phyloP scores from a whole-genome alignment of 2,888 invertebrate species.

The Cecidostiba fungosa region DNA sequence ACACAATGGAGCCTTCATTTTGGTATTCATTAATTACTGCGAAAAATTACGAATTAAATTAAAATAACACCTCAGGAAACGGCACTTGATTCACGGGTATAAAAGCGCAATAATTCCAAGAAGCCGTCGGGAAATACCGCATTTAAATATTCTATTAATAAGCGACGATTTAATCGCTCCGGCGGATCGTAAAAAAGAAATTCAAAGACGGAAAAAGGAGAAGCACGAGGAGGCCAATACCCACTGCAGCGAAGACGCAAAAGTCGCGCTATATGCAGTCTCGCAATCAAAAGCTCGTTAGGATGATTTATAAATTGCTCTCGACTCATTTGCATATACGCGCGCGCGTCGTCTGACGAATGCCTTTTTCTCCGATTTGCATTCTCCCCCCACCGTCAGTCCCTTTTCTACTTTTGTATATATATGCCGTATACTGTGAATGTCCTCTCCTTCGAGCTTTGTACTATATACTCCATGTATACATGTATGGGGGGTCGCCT shows the following conservation, averaged over 20 bases:
- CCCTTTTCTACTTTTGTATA: not conserved
- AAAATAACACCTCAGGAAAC: not conserved
- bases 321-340: constrained; percentile 61
- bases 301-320: constrained; percentile 77
- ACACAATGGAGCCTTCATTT: not conserved
- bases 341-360: constrained; percentile 64
- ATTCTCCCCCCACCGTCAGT: constrained; percentile 30
- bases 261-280: not conserved
- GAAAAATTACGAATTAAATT: not conserved
- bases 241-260: not conserved
- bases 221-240: not conserved
- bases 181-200: not conserved
- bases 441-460: not conserved
- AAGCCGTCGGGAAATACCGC: constrained; percentile 16
- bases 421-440: not conserved
- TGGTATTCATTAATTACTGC: not conserved
- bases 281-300: constrained; percentile 79
- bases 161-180: constrained; percentile 54
- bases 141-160: constrained; percentile 52
- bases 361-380: constrained; percentile 63
- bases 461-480: not conserved
- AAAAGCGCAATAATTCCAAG: not conserved
- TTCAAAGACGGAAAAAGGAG: not conserved
- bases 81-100: not conserved
- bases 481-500: constrained; percentile 43